phyloP scores from a whole-genome alignment of 2,113 vertebrate genomes.

The Chloropsis cyanopogon region DNA sequence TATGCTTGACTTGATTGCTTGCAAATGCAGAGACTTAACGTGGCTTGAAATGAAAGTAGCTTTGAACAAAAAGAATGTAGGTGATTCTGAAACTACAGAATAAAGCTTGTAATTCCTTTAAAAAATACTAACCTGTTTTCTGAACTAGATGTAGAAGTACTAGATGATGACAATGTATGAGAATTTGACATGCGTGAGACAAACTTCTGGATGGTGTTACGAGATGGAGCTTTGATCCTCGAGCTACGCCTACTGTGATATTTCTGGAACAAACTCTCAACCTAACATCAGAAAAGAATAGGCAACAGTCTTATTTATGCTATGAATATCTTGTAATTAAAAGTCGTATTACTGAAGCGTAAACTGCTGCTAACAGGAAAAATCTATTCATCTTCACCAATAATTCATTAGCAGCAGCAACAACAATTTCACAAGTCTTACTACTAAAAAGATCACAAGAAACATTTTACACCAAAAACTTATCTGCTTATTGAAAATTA shows the following conservation, averaged over 20 bases:
- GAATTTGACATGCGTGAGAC: slow-evolving; percentile 92
- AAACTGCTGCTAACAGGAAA: not conserved
- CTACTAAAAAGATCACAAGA: not conserved
- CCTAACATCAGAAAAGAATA: slow-evolving; percentile 78
- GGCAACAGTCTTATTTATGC: slow-evolving; percentile 50
- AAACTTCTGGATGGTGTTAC: slow-evolving; percentile 94
- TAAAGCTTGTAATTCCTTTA: slow-evolving; percentile 46
- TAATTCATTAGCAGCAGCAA: not conserved
- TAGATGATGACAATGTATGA: slow-evolving; percentile 85
- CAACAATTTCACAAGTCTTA: not conserved
- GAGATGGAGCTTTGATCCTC: slow-evolving; percentile 91
- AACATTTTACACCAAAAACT: not conserved
- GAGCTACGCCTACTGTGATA: slow-evolving; percentile 91
- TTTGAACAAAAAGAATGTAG: slow-evolving; percentile 23
- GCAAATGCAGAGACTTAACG: not conserved
- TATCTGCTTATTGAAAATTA: not conserved
- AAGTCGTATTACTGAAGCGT: not conserved
- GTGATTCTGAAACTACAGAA: slow-evolving; percentile 21
- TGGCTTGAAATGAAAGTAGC: slow-evolving; percentile 30
- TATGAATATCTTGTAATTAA: not conserved
- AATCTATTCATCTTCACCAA: not conserved
- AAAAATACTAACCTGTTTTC: slow-evolving; percentile 85
- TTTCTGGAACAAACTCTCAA: slow-evolving; percentile 94
- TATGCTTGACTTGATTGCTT: not conserved
- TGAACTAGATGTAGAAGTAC: slow-evolving; percentile 85